Evolutionary conservation across 2,888 invertebrate genomes (phyloP), one percentile per base, ranked within the genome.

Genomic region (Sinotaia quadrata): DNA sequence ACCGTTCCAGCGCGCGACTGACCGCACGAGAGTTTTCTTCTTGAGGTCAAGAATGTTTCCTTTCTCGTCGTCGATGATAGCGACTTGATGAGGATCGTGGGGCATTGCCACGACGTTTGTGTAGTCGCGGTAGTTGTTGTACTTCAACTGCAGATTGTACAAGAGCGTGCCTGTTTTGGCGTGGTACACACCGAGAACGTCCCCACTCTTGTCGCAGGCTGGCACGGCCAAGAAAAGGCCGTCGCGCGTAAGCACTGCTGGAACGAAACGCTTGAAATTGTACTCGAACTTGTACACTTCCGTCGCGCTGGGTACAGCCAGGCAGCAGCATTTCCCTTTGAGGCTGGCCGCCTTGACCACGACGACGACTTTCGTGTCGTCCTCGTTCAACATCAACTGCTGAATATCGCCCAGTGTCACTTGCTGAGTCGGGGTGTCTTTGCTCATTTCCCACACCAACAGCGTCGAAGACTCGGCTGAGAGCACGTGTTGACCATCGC

Each of bases 381-480:
- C 92, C 81, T 94, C 93, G 72, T 94, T 90, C 33, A 95, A 90
- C 0, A 92, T 90, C 2, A 96, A 87, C 84, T 95, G 95, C 76
- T 92, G 92, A 1, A 95, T 92, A 5, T 93, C 93, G 31, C 91
- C 92, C 84, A 96, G 95, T 82, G 94, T 94, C 80, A 95, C 94
- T 87, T 95, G 94, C 84, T 92, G 94, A 59, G 94, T 88, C 0
- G 93, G 95, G 89, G 93, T 91, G 63, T 88, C 93, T 92, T 0
- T 93, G 91, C 68, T 93, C 89, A 70, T 93, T 89, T 95, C 94
- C 97, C 97, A 97, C 72, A 97, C 92, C 0, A 97, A 89, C 41
- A 97, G 91, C 84, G 95, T 94, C 0, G 96, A 96, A 0, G 96
- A 96, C 85, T 98, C 98, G 0, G 95, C 94, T 0, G 96, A 95